Base-by-base conservation (phyloP, 2,113 vertebrate genomes). In the Camelus dromedarius region DNA sequence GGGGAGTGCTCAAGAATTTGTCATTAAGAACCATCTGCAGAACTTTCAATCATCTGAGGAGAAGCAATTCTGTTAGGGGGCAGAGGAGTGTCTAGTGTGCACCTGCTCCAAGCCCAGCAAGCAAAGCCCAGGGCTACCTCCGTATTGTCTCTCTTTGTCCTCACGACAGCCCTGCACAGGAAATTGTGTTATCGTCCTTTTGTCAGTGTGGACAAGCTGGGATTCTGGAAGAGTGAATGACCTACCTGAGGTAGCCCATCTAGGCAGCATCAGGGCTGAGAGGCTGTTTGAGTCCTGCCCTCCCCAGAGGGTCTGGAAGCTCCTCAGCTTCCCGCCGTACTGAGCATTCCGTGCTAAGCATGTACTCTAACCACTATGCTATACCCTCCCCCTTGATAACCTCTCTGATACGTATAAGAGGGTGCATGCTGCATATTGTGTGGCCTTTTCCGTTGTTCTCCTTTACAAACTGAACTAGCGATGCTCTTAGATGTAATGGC, bases 111-210 rank as follows among this genome's bases (percentile, higher is more conserved):
- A 8, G 32, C 20, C 85, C 15, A 14, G 35, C 16, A 15, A 14
- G 35, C 16, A 15, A 28, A 66, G 28, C 28, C 10, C 0, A 0
- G 0, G 5, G 38, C 58, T 46, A 0, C n/a, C 3, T 60, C 86
- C 6, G 2, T 11, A 30, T 32, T 20, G 12, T 38, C 32, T 72
- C 35, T 76, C 5, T 32, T 14, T 0, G 10, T 18, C 35, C 22
- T 26, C 35, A 14, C 1, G 2, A 15, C 48, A 38, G 46, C 28
- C 50, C 42, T 13, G 24, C 24, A 19, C 16, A 7, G 19, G 20
- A 18, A 73, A 8, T 18, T 35, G 5, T 93, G 0, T 15, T 12
- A n/a, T 4, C 5, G 14, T 22, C 58, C 2, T 32, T 19, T 11
- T 54, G 70, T 48, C 24, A 14, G 0, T 9, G 28, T 22, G 18